These are phyloP conservation scores for Eclectus roratus DNA, from an alignment of 2,113 vertebrate species.

Conservation along the genomic window DNA sequence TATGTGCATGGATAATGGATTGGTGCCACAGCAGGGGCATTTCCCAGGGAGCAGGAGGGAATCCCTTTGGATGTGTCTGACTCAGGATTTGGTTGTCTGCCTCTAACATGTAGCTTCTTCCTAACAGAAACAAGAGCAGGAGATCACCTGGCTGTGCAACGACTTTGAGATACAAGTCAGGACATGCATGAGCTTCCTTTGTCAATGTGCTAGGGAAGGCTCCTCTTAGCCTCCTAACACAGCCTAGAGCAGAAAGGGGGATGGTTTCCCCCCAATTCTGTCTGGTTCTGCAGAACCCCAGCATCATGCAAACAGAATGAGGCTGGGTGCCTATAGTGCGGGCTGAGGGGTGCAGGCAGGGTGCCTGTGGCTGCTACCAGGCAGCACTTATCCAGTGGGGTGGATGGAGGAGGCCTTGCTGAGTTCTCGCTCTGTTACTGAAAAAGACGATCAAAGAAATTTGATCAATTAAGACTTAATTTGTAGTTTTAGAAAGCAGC, in stretches of 20 bases:
- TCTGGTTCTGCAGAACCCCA: too few species aligned
- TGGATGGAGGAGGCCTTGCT: neutral
- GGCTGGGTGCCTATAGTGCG: too few species aligned
- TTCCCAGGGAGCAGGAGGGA: neutral
- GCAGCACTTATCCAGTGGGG: neutral
- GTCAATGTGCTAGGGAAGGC: neutral
- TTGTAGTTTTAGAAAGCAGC: too few species aligned
- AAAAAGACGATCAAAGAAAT: too few species aligned
- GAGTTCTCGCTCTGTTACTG: neutral
- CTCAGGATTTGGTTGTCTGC: neutral
- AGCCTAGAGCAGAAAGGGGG: neutral
- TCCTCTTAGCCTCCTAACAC: neutral
- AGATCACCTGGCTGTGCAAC: slow-evolving; percentile 70
- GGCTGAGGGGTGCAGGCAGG: too few species aligned
- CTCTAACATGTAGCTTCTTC: neutral
- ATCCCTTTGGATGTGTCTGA: neutral
- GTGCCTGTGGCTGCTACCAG: neutral
- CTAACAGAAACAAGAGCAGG: slow-evolving; percentile 85
- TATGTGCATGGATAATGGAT: neutral
- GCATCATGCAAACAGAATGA: too few species aligned
- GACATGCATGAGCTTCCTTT: neutral
- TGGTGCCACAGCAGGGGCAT: neutral
- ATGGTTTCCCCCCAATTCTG: neutral
- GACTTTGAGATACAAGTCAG: slow-evolving; percentile 86
- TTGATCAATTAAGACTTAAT: too few species aligned